These are phyloP conservation scores for Exephanes ischioxanthus DNA, from an alignment of 2,888 invertebrate species.

Conservation along the genomic window DNA sequence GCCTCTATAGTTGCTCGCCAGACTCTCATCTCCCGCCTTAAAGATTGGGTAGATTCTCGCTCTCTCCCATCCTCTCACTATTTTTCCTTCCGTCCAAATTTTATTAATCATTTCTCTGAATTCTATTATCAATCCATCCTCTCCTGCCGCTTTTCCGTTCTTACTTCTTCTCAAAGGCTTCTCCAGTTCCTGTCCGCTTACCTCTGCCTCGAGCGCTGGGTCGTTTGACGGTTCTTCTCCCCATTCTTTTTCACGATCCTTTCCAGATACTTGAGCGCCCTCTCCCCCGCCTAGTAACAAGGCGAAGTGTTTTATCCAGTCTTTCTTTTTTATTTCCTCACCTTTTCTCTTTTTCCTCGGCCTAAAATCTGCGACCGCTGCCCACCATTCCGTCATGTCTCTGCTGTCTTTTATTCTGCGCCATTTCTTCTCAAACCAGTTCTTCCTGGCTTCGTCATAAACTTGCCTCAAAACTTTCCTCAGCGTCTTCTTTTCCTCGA, in stretches of 20 bases:
- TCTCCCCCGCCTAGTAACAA: too few relatives aligned
- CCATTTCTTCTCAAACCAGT: constrained; percentile 3
- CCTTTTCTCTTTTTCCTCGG: constrained; percentile 15
- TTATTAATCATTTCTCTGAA: not conserved
- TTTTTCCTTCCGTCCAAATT: constrained; percentile 27
- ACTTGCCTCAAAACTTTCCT: too few relatives aligned
- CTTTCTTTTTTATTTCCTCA: constrained; percentile 5
- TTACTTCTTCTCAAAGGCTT: constrained; percentile 12
- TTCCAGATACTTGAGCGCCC: too few relatives aligned
- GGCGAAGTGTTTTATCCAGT: constrained; percentile 1
- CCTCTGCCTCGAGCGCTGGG: not conserved
- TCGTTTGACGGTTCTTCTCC: not conserved
- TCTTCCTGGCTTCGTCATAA: constrained; percentile 10
- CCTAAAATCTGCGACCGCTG: constrained; percentile 5
- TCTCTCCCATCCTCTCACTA: constrained; percentile 20
- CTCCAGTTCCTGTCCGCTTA: constrained; percentile 1
- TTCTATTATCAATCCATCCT: constrained; percentile 46
- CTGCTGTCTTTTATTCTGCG: not conserved
- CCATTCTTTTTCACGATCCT: not conserved
- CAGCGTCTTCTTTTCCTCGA: too few relatives aligned
- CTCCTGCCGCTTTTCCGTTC: constrained; percentile 28
- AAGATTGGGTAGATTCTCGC: constrained; percentile 35
- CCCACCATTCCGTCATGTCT: constrained; percentile 30
- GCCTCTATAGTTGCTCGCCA: constrained; percentile 36
- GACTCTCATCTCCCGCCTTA: constrained; percentile 14